phyloP scores from a whole-genome alignment of 2,113 vertebrate genomes.

The Calyptommatus sinebrachiatus region DNA sequence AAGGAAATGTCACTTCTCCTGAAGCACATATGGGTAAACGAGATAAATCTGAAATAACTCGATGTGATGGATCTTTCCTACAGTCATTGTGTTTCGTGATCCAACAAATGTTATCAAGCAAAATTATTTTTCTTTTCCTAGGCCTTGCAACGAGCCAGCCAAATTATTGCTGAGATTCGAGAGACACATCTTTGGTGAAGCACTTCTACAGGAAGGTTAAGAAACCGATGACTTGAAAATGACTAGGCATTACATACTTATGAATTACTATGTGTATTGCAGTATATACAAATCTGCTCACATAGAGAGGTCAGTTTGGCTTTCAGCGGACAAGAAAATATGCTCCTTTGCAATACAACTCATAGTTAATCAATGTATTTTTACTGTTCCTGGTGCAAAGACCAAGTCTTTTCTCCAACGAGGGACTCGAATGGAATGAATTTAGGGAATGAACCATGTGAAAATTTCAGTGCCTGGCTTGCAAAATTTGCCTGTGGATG shows the following conservation, averaged over 20 bases:
- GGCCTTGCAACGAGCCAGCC: slow-evolving; percentile 97
- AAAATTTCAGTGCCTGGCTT: slow-evolving; percentile 70
- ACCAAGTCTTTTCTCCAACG: slow-evolving; percentile 63
- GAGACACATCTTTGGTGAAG: slow-evolving; percentile 98
- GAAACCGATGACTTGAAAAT: slow-evolving; percentile 61
- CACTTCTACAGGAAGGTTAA: slow-evolving; percentile 44
- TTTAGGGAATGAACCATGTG: slow-evolving; percentile 50
- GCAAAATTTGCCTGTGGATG: slow-evolving; percentile 65
- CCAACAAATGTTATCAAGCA: neutral
- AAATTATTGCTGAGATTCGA: slow-evolving; percentile 96
- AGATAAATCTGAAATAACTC: neutral
- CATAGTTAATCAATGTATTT: slow-evolving; percentile 69
- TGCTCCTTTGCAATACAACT: slow-evolving; percentile 64
- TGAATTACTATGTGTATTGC: slow-evolving; percentile 74
- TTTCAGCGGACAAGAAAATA: slow-evolving; percentile 61
- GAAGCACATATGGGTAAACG: no score
- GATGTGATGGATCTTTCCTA: neutral
- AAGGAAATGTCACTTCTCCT: neutral
- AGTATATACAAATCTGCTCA: slow-evolving; percentile 67
- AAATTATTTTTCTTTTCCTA: slow-evolving; percentile 49
- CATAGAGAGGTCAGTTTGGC: slow-evolving; percentile 68
- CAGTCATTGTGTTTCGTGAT: neutral
- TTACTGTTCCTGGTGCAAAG: slow-evolving; percentile 66
- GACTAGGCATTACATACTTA: slow-evolving; percentile 79
- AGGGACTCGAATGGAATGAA: slow-evolving; percentile 61